Base-by-base conservation (phyloP, 2,888 invertebrate species). In the Trimorus sp. region DNA sequence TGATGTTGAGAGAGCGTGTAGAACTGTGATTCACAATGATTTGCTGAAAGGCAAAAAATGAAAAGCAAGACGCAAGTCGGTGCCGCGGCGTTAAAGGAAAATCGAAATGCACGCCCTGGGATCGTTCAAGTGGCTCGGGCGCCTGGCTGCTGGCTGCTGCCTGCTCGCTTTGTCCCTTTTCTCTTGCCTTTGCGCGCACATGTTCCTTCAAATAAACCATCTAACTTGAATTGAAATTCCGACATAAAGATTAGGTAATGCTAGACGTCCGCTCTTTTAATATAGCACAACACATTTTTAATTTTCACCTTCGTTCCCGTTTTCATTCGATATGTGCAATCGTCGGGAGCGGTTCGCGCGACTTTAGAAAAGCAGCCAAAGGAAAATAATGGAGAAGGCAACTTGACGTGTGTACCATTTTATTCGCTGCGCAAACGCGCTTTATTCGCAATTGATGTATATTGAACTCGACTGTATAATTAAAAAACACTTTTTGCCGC, bases 21-120 rank as follows among this genome's bases (percentile, higher is more conserved):
- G 80, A 80, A 80, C 70, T 80, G 83, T 79, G 83, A 83, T 83
- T 83, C 83, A 81, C 81, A 79, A 84, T 84, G 82, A 84, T 84
- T 84, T 80, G 84, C 84, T 82, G 80, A 78, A 82, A 82, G 82
- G 82, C 63, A 75, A 78, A 69, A 79, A 82, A 73, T 70, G 68
- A 77, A 78, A 79, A 76, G 70, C 74, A 83, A 83, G 79, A 77
- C 81, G 74, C 76, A 48, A 40, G 70, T 62, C 78, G 78, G 70
- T 62, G 79, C 79, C 68, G 69, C 59, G 63, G 79, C 69, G 83
- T 77, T 77, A 77, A 84, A 84, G 79, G 79, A 84, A 84, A 84
- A 83, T 84, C 84, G 82, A 84, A 83, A 82, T 82, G 69, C 76
- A 82, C 74, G 84, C 58, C 76, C 63, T 59, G 83, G 70, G 78